Evolutionary conservation across 1,140 invertebrate genomes (phyloP).

Genomic region (Caenorhabditis tropicalis): DNA sequence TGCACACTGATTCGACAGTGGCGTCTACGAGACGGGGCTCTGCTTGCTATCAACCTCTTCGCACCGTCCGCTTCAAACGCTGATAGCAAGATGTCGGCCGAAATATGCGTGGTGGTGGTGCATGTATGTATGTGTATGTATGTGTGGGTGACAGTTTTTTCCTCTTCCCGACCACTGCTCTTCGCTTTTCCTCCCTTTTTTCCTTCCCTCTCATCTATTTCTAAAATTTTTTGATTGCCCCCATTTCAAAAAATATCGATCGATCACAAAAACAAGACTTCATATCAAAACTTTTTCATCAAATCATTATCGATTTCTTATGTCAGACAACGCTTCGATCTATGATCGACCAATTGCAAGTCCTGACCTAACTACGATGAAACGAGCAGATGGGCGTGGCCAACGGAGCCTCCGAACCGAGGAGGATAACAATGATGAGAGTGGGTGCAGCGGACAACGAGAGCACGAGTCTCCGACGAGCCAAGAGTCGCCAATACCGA

Average conservation of each 20-base stretch:
- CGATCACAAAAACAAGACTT: neutral
- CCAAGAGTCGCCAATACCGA: constrained; percentile 39
- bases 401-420: constrained; percentile 32
- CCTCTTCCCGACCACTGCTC: constrained; percentile 41
- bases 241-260: constrained; percentile 37
- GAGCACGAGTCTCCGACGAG: constrained; percentile 41
- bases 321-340: constrained; percentile 24
- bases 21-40: constrained; percentile 39
- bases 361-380: constrained; percentile 38
- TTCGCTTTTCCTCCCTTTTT: constrained; percentile 7
- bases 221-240: constrained; percentile 20
- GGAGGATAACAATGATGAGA: constrained; percentile 42
- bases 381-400: constrained; percentile 40
- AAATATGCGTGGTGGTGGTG: constrained; percentile 41
- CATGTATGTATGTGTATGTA: constrained; percentile 21
- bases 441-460: constrained; percentile 38
- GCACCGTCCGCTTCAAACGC: constrained; percentile 3
- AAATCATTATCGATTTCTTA: neutral
- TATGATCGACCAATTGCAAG: constrained; percentile 44
- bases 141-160: constrained; percentile 42
- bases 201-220: constrained; percentile 34
- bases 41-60: constrained; percentile 25
- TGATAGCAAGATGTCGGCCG: constrained; percentile 28
- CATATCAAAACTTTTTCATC: neutral
- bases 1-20: constrained; percentile 31